These are phyloP conservation scores for Hippocampus abdominalis DNA, from an alignment of 2,113 vertebrate genomes.

Conservation along the genomic window DNA sequence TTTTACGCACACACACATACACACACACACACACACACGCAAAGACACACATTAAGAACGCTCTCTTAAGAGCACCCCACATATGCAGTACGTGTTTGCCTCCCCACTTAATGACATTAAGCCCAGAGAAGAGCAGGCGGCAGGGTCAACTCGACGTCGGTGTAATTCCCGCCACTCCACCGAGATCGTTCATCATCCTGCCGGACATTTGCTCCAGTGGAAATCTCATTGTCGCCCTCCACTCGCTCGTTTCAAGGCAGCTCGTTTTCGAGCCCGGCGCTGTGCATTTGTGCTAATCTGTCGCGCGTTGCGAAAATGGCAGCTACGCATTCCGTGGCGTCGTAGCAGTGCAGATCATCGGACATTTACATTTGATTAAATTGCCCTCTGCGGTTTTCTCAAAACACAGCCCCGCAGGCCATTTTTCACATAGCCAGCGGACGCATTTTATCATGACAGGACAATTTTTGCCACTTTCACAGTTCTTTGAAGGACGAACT, in stretches of 20 bases:
- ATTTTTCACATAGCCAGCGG: too few relatives aligned
- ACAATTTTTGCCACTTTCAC: too few relatives aligned
- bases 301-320: too few relatives aligned
- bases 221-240: slow-evolving; percentile 69
- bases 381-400: too few relatives aligned
- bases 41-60: slow-evolving; percentile 11
- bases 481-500: neutral
- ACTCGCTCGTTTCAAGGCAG: slow-evolving; percentile 59
- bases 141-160: slow-evolving; percentile 56
- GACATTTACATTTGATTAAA: too few relatives aligned
- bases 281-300: too few relatives aligned
- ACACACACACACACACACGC: slow-evolving; percentile 20
- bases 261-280: neutral
- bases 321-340: too few relatives aligned
- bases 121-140: slow-evolving; percentile 27
- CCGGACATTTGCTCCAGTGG: slow-evolving; percentile 64
- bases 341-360: too few relatives aligned
- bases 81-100: neutral
- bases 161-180: slow-evolving; percentile 38
- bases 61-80: slow-evolving; percentile 35
- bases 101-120: slow-evolving; percentile 6
- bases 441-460: too few relatives aligned
- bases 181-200: slow-evolving; percentile 61
- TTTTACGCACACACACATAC: slow-evolving; percentile 27
- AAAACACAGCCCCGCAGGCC: too few relatives aligned